These are phyloP conservation scores for Ricordea florida DNA, from an alignment of 92 coral and sea anemone species.

Conservation along the genomic window DNA sequence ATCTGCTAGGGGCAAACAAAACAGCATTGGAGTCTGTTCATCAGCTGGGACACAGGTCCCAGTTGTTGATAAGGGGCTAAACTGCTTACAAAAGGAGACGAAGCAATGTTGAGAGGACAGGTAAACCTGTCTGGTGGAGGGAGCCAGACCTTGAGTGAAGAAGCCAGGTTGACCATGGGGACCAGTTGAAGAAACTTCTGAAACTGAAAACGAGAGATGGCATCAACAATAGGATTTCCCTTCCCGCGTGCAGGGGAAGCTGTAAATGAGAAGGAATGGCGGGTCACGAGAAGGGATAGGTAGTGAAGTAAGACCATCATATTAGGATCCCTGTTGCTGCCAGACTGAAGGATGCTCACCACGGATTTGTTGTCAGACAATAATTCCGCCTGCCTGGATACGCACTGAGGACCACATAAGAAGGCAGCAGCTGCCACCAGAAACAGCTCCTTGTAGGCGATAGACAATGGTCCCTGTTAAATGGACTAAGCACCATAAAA, in stretches of 20 bases:
- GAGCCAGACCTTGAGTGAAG: conserved; percentile 26
- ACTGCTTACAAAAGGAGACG: conserved; percentile 6
- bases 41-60: conserved; percentile 19
- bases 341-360: conserved; percentile 4
- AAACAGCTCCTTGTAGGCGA: background rate
- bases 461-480: background rate
- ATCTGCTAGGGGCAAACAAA: background rate
- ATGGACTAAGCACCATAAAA: background rate
- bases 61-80: background rate
- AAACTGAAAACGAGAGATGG: conserved; percentile 18
- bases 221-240: conserved; percentile 19
- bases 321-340: background rate
- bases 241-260: conserved; percentile 1
- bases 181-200: background rate
- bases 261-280: background rate
- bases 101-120: conserved; percentile 14
- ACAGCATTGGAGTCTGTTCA: conserved; percentile 17
- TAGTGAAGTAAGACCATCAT: background rate
- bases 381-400: background rate
- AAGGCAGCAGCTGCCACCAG: conserved; percentile 4
- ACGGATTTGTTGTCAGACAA: conserved; percentile 18
- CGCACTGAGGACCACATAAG: conserved; percentile 19
- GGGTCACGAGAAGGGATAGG: background rate
- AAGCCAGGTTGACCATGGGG: conserved; percentile 1
- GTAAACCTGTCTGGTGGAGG: conserved; percentile 18